A percentile compares a stretch with the other conserved stretches of the same genome.
Evolutionary conservation across 2,888 invertebrate genomes (phyloP).

Genomic region (Linyphia triangularis): DNA sequence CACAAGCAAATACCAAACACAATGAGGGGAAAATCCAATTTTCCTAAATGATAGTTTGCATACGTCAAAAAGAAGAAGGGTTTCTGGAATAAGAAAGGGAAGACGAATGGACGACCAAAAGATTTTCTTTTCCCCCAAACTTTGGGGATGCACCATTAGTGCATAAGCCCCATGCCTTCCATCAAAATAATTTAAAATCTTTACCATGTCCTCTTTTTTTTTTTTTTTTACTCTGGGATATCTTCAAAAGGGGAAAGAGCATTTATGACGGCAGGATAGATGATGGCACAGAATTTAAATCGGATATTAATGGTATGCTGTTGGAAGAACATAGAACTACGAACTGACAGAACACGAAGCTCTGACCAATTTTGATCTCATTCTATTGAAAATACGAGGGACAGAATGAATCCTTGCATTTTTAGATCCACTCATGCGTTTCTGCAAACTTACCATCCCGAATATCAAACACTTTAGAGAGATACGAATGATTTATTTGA

Average conservation of each 20-base stretch:
- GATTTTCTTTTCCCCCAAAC: slow-evolving; percentile 19
- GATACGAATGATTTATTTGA: slow-evolving; percentile 22
- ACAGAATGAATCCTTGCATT: slow-evolving; percentile 19
- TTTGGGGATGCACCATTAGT: slow-evolving; percentile 44
- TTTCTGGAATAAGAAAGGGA: background rate
- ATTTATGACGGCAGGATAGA: slow-evolving; percentile 61
- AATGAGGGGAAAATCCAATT: slow-evolving; percentile 38
- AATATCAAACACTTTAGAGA: slow-evolving; percentile 17
- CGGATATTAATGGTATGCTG: slow-evolving; percentile 66
- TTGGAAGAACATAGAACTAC: slow-evolving; percentile 41
- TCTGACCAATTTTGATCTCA: slow-evolving; percentile 40
- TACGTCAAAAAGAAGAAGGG: slow-evolving; percentile 28
- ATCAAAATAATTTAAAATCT: slow-evolving; percentile 68
- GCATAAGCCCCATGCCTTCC: slow-evolving; percentile 50
- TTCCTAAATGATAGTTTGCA: slow-evolving; percentile 68
- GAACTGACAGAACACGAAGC: slow-evolving; percentile 15
- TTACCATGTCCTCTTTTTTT: slow-evolving; percentile 32
- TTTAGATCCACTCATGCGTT: slow-evolving; percentile 13
- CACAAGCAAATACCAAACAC: background rate
- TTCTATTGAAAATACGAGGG: slow-evolving; percentile 27
- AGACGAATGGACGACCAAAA: slow-evolving; percentile 48
- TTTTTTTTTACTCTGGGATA: slow-evolving; percentile 1
- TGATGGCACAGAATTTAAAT: slow-evolving; percentile 67
- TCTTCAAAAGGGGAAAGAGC: slow-evolving; percentile 17
- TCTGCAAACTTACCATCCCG: slow-evolving; percentile 18